These are phyloP conservation scores for Aurelia sp. DNA, from an alignment of 30 jellyfish, hydroid and myxozoan genomes.

Conservation along the genomic window DNA sequence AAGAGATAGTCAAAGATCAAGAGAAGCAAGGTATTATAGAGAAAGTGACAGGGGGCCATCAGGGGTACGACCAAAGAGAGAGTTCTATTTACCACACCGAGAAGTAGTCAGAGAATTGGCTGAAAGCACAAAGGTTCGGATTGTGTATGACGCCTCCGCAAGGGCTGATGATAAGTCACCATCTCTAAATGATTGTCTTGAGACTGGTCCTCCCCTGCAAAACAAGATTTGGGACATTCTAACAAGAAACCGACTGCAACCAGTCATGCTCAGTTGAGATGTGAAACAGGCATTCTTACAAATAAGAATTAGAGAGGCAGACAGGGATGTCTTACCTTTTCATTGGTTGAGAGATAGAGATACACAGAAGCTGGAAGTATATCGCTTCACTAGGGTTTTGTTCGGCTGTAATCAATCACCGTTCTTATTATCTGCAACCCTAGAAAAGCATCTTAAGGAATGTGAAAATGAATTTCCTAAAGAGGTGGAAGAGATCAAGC, in stretches of 20 bases:
- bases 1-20: conserved; percentile 6
- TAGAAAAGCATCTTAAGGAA: conserved; percentile 31
- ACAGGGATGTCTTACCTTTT: conserved; percentile 52
- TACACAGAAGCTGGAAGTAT: neutral
- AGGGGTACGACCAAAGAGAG: conserved; percentile 5
- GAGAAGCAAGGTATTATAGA: conserved; percentile 39
- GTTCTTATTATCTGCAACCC: conserved; percentile 54
- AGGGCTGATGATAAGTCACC: conserved; percentile 11
- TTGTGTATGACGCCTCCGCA: conserved; percentile 68
- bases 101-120: conserved; percentile 24
- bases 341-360: conserved; percentile 57
- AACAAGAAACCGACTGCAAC: conserved; percentile 42
- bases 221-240: conserved; percentile 42
- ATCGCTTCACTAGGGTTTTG: conserved; percentile 48
- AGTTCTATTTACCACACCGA: conserved; percentile 57
- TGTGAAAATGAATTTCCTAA: conserved; percentile 2
- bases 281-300: conserved; percentile 46
- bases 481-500: conserved; percentile 43
- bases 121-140: conserved; percentile 46
- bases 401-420: conserved; percentile 66
- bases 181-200: conserved; percentile 72
- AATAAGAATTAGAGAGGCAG: conserved; percentile 15
- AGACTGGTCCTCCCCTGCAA: conserved; percentile 68
- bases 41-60: conserved; percentile 5
- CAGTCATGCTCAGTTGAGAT: conserved; percentile 27